These are phyloP conservation scores for Megaceryle maxima DNA, from an alignment of 2,113 vertebrate species.

Conservation along the genomic window DNA sequence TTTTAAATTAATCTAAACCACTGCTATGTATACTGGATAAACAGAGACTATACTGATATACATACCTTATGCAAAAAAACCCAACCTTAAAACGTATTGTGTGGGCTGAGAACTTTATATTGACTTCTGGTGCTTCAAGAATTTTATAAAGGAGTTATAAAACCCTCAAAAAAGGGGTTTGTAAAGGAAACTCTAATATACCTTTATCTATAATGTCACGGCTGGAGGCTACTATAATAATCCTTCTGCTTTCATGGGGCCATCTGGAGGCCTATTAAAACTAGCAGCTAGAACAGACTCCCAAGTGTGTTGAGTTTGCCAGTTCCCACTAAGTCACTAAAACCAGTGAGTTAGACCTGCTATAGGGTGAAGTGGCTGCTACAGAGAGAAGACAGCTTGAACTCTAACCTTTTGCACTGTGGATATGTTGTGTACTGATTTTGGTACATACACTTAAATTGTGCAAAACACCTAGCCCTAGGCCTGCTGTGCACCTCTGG, in stretches of 20 bases:
- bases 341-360: conserved; percentile 65
- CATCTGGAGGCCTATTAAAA: conserved; percentile 85
- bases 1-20: neutral
- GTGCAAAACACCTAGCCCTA: conserved; percentile 1
- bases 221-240: conserved; percentile 81
- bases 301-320: conserved; percentile 76
- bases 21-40: neutral
- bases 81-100: conserved; percentile 28
- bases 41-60: neutral
- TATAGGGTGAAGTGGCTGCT: conserved; percentile 51
- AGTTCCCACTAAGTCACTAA: conserved; percentile 75
- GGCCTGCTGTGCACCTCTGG: conserved; percentile 50
- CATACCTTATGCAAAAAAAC: conserved; percentile 2
- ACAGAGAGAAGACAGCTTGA: conserved; percentile 42
- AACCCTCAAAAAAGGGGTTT: conserved; percentile 56
- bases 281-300: conserved; percentile 76
- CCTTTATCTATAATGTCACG: conserved; percentile 79
- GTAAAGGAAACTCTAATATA: conserved; percentile 73
- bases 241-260: conserved; percentile 79
- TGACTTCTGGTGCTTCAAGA: conserved; percentile 53
- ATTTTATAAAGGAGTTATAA: conserved; percentile 71
- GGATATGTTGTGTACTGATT: conserved; percentile 48
- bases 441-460: conserved; percentile 32
- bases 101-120: conserved; percentile 56
- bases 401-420: conserved; percentile 43